A percentile compares a stretch with the other conserved stretches of the same genome.
These are phyloP conservation scores for Oryzias sinensis DNA, from an alignment of 2,797 vertebrate species.

Conservation along the genomic window DNA sequence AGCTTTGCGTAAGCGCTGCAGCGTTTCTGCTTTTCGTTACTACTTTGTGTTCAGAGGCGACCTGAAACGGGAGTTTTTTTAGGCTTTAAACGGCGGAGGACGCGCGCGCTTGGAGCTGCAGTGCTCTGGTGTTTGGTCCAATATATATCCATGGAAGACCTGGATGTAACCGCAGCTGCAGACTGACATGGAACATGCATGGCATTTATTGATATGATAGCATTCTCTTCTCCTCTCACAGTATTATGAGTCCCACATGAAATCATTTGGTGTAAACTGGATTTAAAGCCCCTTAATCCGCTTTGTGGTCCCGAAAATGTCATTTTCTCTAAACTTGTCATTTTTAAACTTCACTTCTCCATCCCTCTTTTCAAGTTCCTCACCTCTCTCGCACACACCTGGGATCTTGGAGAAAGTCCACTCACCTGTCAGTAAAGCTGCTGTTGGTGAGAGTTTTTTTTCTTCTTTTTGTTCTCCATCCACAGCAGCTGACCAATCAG, in stretches of 20 bases:
- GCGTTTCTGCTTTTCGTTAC: background rate
- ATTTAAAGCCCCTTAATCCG: background rate
- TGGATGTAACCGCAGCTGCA: constrained; percentile 11
- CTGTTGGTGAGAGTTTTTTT: constrained; percentile 51
- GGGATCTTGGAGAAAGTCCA: constrained; percentile 27
- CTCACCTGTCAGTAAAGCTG: constrained; percentile 54
- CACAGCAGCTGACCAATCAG: constrained; percentile 39
- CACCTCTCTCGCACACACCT: constrained; percentile 7
- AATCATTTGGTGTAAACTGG: background rate
- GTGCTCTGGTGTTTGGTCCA: background rate
- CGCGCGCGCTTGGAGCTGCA: background rate
- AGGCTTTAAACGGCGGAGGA: background rate
- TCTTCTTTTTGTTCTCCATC: constrained; percentile 34
- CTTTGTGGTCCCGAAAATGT: background rate
- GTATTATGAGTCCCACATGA: background rate
- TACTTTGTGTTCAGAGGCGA: background rate
- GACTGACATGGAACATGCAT: constrained; percentile 16
- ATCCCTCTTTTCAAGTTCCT: background rate
- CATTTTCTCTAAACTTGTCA: background rate
- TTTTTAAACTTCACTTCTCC: no score
- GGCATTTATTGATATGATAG: background rate
- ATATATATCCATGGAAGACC: constrained; percentile 5
- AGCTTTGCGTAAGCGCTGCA: background rate
- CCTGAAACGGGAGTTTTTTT: background rate
- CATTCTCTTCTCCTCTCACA: background rate